Evolutionary conservation across 2,113 vertebrate genomes (phyloP).

Genomic region (Podarcis raffonei): DNA sequence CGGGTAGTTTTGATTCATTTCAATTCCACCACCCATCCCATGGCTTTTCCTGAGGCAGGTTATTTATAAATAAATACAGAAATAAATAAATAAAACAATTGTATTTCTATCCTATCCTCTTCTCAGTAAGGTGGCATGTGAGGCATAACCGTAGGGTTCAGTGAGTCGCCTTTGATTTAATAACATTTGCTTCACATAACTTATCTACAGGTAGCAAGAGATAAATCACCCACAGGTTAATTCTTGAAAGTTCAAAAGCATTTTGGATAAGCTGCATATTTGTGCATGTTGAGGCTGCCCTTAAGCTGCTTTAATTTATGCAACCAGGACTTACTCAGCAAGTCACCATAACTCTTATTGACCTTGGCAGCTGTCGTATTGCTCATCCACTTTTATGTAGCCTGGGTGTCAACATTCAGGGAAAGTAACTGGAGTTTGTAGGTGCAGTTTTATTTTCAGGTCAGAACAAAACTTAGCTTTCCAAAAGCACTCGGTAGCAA

Average conservation of each 20-base stretch:
- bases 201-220: slow-evolving; percentile 5
- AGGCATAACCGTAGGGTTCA: slow-evolving; percentile 33
- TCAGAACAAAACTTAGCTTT: slow-evolving; percentile 56
- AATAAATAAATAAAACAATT: neutral
- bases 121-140: slow-evolving; percentile 45
- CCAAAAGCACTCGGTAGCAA: slow-evolving; percentile 55
- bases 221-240: slow-evolving; percentile 54
- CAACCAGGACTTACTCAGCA: slow-evolving; percentile 71
- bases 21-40: neutral
- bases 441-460: slow-evolving; percentile 61
- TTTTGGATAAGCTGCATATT: slow-evolving; percentile 64
- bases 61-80: neutral
- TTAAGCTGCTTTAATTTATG: slow-evolving; percentile 70
- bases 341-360: slow-evolving; percentile 73
- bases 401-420: slow-evolving; percentile 67
- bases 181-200: slow-evolving; percentile 38
- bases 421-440: slow-evolving; percentile 55
- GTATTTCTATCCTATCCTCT: slow-evolving; percentile 38
- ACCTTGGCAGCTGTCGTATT: slow-evolving; percentile 75
- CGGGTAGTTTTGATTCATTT: neutral
- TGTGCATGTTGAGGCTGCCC: slow-evolving; percentile 64
- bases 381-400: slow-evolving; percentile 67
- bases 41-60: neutral
- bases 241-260: slow-evolving; percentile 50
- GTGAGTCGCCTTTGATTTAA: slow-evolving; percentile 42